Evolutionary conservation across 2,797 vertebrate species (phyloP).

Genomic region (Lepidocolaptes lacrymiger): DNA sequence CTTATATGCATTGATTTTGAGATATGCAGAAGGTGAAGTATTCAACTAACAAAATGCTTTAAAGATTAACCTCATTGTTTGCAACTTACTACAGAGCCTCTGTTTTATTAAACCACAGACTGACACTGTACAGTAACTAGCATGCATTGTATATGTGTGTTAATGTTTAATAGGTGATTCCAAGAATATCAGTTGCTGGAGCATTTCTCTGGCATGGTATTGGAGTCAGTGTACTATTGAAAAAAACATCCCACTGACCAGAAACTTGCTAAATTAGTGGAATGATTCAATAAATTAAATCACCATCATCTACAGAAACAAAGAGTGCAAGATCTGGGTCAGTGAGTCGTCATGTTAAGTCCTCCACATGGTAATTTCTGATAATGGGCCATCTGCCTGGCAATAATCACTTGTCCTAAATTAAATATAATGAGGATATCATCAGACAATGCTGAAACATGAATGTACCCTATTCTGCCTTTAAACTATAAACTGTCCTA

Average conservation of each 20-base stretch:
- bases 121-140: not conserved
- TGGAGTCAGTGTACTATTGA: not conserved
- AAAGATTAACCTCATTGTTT: not conserved
- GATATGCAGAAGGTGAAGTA: not conserved
- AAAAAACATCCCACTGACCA: not conserved
- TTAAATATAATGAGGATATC: not conserved
- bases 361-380: not conserved
- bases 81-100: not conserved
- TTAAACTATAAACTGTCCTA: not conserved
- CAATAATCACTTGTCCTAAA: not conserved
- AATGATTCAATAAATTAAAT: not conserved
- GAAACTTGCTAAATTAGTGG: not conserved
- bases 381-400: not conserved
- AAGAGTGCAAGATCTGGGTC: not conserved
- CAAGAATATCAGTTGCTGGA: not conserved
- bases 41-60: not conserved
- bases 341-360: not conserved
- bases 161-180: not conserved
- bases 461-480: not conserved
- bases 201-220: not conserved
- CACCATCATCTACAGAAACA: not conserved
- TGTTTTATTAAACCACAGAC: not conserved
- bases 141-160: not conserved
- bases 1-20: not conserved
- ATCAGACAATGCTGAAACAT: not conserved